Evolutionary conservation across 2,797 vertebrate species (phyloP).

Genomic region (Lates japonicus): DNA sequence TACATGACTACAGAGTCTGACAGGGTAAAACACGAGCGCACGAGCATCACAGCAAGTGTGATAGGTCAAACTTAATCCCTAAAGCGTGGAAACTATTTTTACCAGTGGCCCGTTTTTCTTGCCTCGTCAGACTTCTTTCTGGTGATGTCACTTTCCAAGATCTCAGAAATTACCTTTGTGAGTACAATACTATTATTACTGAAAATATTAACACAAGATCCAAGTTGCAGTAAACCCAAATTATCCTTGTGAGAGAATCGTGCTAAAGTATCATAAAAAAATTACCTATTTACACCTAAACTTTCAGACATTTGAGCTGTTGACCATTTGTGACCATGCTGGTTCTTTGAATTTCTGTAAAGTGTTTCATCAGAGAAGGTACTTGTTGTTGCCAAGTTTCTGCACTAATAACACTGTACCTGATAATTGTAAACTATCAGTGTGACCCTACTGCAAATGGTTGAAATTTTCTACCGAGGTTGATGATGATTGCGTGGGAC

Average conservation of each 20-base stretch:
- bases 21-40: not conserved
- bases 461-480: not conserved
- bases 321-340: not conserved
- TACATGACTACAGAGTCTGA: not conserved
- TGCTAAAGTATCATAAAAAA: not conserved
- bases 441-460: conserved; percentile 4
- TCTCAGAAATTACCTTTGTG: not conserved
- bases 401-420: conserved; percentile 16
- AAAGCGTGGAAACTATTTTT: not conserved
- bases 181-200: conserved; percentile 15
- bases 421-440: conserved; percentile 24
- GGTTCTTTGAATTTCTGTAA: conserved; percentile 4
- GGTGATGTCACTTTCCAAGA: not conserved
- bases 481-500: not conserved
- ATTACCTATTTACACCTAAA: not conserved
- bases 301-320: not conserved
- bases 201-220: conserved; percentile 11
- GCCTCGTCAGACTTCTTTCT: not conserved
- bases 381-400: conserved; percentile 5
- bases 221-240: conserved; percentile 9
- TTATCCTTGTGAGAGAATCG: conserved; percentile 11
- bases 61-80: not conserved
- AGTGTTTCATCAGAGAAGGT: conserved; percentile 3
- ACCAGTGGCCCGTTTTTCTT: too few species aligned
- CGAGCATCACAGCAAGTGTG: not conserved